A percentile compares a stretch with the other conserved stretches of the same genome.
phyloP scores from a whole-genome alignment of 1,140 invertebrate species.

The Leptinotarsa defecta region DNA sequence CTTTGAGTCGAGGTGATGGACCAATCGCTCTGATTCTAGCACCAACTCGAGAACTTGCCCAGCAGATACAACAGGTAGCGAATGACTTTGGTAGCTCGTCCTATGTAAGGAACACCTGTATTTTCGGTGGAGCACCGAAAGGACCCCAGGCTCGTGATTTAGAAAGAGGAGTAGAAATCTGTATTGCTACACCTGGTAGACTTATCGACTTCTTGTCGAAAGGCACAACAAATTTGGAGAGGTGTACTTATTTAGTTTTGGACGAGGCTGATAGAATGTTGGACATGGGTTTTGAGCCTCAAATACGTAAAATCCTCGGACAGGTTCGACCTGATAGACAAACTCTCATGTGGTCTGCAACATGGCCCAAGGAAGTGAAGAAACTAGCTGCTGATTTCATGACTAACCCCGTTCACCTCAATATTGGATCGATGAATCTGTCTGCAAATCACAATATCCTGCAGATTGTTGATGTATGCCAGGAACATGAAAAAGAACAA shows the following conservation, averaged over 20 bases:
- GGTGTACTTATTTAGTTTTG: constrained; percentile 89
- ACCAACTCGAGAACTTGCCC: constrained; percentile 92
- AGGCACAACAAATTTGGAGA: constrained; percentile 81
- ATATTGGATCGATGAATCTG: constrained; percentile 90
- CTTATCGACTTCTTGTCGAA: constrained; percentile 92
- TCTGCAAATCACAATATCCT: constrained; percentile 97
- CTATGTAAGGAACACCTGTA: constrained; percentile 85
- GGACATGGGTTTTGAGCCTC: constrained; percentile 99
- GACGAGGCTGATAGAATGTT: constrained; percentile 99
- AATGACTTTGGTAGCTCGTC: constrained; percentile 84
- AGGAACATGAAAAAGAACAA: constrained; percentile 85
- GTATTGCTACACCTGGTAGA: constrained; percentile 93
- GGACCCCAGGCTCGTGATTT: constrained; percentile 83
- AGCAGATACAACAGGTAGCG: constrained; percentile 94
- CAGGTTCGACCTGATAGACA: constrained; percentile 94
- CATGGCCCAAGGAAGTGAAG: constrained; percentile 98
- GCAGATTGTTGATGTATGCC: constrained; percentile 93
- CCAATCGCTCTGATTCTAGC: constrained; percentile 90
- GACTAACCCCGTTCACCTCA: constrained; percentile 83
- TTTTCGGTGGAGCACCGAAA: constrained; percentile 95
- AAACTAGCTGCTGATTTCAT: constrained; percentile 93
- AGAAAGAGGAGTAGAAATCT: constrained; percentile 87
- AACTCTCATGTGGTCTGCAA: constrained; percentile 98
- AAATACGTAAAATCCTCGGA: constrained; percentile 95
- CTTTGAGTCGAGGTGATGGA: constrained; percentile 81